phyloP scores from a whole-genome alignment of 2,888 invertebrate species.

The Stictocephala bisonia region DNA sequence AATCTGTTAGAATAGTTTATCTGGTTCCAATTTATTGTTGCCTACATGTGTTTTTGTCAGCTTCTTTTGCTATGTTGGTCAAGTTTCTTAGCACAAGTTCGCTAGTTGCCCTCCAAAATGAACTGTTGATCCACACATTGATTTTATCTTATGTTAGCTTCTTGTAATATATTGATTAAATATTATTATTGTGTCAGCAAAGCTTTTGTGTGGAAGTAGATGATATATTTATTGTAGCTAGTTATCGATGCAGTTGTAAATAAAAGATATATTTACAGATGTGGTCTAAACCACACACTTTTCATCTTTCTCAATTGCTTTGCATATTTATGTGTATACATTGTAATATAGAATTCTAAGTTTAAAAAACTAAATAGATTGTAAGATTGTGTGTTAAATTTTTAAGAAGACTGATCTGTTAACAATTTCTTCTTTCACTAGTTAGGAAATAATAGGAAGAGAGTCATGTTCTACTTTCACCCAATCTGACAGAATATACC shows the following conservation, averaged over 20 bases:
- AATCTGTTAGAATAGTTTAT: conserved; percentile 26
- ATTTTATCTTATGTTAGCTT: too few relatives aligned
- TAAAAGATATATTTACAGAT: conserved; percentile 38
- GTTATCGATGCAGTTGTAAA: conserved; percentile 29
- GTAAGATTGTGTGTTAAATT: conserved; percentile 42
- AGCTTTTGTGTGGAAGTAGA: conserved; percentile 48
- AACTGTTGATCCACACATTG: too few relatives aligned
- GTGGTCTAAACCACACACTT: conserved; percentile 20
- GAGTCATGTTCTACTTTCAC: too few relatives aligned
- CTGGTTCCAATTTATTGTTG: too few relatives aligned
- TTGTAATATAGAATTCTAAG: conserved; percentile 37
- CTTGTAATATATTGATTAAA: conserved; percentile 31
- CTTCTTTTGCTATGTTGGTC: too few relatives aligned
- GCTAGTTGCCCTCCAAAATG: too few relatives aligned
- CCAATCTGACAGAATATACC: too few relatives aligned
- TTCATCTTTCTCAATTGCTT: conserved; percentile 42
- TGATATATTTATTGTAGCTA: conserved; percentile 38
- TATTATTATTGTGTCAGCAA: conserved; percentile 43
- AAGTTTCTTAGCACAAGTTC: too few relatives aligned
- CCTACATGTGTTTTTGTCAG: too few relatives aligned
- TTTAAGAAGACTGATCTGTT: conserved; percentile 47
- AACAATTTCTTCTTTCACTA: conserved; percentile 33
- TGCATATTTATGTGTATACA: conserved; percentile 46
- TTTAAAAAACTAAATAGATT: conserved; percentile 26
- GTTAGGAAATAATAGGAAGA: conserved; percentile 19